A percentile compares a stretch with the other conserved stretches of the same genome.
Evolutionary conservation across 2,113 vertebrate genomes (phyloP).

Genomic region (Vimba vimba): DNA sequence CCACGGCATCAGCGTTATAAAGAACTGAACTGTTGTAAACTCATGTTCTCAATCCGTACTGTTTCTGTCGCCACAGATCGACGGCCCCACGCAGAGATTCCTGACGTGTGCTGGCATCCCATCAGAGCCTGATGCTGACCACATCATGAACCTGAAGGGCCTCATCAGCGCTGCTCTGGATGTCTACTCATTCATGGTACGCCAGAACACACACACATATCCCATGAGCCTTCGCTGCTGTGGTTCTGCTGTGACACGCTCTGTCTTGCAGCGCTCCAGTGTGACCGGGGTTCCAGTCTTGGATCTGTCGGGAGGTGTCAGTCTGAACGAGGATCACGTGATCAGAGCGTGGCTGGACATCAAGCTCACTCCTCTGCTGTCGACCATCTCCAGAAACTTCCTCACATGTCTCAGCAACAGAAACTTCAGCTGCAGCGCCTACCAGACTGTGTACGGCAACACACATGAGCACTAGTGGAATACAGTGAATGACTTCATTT

Average conservation of each 20-base stretch:
- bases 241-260: background rate
- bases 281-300: conserved; percentile 59
- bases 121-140: conserved; percentile 53
- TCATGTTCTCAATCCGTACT: background rate
- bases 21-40: background rate
- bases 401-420: conserved; percentile 76
- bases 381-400: conserved; percentile 69
- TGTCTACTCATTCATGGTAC: conserved; percentile 76
- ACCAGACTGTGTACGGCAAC: conserved; percentile 72
- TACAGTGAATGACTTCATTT: background rate
- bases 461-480: background rate
- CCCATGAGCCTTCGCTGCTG: background rate
- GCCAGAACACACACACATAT: background rate
- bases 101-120: conserved; percentile 72
- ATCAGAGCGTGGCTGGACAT: conserved; percentile 74
- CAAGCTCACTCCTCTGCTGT: conserved; percentile 71
- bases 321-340: conserved; percentile 63
- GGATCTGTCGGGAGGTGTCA: conserved; percentile 59
- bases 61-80: conserved; percentile 48
- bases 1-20: background rate
- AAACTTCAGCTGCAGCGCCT: conserved; percentile 77
- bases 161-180: conserved; percentile 70
- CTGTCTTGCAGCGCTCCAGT: conserved; percentile 64
- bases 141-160: conserved; percentile 66
- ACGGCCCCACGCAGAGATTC: conserved; percentile 61